phyloP scores from a whole-genome alignment of 1,140 invertebrate species.

The Listronotus oregonensis region DNA sequence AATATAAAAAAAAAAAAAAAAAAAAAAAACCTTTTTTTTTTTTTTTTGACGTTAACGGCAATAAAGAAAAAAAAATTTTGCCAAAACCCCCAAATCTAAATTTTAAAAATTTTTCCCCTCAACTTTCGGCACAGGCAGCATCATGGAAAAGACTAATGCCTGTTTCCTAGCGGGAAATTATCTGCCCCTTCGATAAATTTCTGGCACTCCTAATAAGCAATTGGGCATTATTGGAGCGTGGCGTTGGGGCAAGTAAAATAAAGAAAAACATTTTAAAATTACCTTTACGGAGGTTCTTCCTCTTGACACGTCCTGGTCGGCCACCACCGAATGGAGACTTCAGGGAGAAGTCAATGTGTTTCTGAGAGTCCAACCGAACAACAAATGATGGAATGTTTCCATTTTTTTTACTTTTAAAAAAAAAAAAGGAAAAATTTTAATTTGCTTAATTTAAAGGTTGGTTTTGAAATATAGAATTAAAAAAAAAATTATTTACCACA shows the following conservation, averaged over 20 bases:
- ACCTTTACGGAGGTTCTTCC: slow-evolving; percentile 98
- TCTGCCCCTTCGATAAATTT: slow-evolving; percentile 39
- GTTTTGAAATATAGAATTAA: background rate
- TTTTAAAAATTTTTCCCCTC: slow-evolving; percentile 43
- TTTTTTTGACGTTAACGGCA: no score
- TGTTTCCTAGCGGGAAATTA: slow-evolving; percentile 51
- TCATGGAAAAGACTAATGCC: slow-evolving; percentile 37
- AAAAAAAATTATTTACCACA: slow-evolving; percentile 6
- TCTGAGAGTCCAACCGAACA: slow-evolving; percentile 97
- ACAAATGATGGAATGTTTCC: slow-evolving; percentile 98
- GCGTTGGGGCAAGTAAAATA: slow-evolving; percentile 39
- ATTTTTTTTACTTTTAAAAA: slow-evolving; percentile 98
- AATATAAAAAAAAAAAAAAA: no score
- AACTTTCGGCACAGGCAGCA: slow-evolving; percentile 49
- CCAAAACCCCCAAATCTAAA: no score
- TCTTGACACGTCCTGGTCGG: slow-evolving; percentile 98
- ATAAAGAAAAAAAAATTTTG: no score
- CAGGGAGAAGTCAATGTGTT: slow-evolving; percentile 99
- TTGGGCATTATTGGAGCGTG: slow-evolving; percentile 41
- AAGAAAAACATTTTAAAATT: background rate
- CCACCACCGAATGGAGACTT: slow-evolving; percentile 99
- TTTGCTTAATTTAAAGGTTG: background rate
- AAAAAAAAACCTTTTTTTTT: no score
- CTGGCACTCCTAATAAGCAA: slow-evolving; percentile 48
- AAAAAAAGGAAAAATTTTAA: slow-evolving; percentile 50